Percentiles rank a stretch among this genome's conserved stretches.
Evolutionary conservation across 2,113 vertebrate species (phyloP).

Genomic region (Dendrocopos noguchii): DNA sequence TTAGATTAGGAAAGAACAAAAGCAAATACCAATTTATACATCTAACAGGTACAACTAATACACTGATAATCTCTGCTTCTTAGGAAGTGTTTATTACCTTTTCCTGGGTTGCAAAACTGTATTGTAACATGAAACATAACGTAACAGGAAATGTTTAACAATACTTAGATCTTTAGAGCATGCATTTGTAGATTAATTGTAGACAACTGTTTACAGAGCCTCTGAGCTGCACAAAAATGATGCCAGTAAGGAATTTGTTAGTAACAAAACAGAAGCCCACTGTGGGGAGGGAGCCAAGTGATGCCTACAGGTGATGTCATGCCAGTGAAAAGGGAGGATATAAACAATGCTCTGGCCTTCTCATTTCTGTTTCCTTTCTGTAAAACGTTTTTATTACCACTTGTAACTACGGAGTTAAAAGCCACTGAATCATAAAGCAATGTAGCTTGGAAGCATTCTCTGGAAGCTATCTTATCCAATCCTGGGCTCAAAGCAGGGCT

Average conservation of each 20-base stretch:
- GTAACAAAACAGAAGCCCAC: background rate
- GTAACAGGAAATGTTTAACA: slow-evolving; percentile 18
- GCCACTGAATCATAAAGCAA: background rate
- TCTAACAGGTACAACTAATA: background rate
- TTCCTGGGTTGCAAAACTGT: background rate
- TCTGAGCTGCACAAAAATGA: background rate
- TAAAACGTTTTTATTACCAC: background rate
- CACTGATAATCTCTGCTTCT: background rate
- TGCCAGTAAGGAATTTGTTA: background rate
- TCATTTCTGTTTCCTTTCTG: background rate
- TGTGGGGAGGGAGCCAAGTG: background rate
- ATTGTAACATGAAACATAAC: background rate
- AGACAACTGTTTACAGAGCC: background rate
- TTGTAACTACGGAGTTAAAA: background rate
- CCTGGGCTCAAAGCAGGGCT: background rate
- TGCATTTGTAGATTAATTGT: background rate
- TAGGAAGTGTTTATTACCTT: background rate
- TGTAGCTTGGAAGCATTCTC: background rate
- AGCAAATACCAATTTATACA: background rate
- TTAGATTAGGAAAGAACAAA: slow-evolving; percentile 28
- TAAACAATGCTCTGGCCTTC: background rate
- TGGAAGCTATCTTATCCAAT: background rate
- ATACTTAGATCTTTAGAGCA: background rate
- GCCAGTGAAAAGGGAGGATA: background rate
- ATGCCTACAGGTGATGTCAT: background rate